Percentiles rank a stretch among this genome's conserved stretches.
Conservation (phyloP, 2,113 vertebrate genomes). For the Polypterus bichir region DNA sequence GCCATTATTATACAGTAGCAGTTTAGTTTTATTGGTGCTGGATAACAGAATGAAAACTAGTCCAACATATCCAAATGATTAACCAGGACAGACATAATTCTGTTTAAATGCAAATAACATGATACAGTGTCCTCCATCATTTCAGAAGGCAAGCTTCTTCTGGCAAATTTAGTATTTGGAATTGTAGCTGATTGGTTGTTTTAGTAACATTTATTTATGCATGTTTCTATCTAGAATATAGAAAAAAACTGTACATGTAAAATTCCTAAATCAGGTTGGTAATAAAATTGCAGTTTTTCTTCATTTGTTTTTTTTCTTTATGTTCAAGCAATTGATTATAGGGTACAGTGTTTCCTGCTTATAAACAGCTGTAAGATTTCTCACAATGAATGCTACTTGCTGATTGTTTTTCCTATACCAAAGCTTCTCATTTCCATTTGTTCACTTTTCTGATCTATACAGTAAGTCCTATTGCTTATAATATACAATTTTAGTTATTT, state of each 20-base stretch:
- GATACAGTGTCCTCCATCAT: not conserved
- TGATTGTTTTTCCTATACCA: no score
- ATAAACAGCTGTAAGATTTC: no score
- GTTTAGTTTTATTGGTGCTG: slow-evolving; percentile 29
- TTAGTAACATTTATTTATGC: slow-evolving; percentile 66
- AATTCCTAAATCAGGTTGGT: slow-evolving; percentile 49
- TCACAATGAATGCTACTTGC: no score
- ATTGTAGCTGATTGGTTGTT: slow-evolving; percentile 59
- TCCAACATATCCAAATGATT: not conserved
- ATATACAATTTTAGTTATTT: no score
- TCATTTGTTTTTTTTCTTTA: no score
- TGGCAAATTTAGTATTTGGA: slow-evolving; percentile 31
- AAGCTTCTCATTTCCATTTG: no score
- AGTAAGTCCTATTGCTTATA: no score
- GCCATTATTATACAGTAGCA: slow-evolving; percentile 46
- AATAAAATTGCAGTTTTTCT: no score
- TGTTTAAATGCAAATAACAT: not conserved
- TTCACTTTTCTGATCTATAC: no score
- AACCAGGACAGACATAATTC: not conserved
- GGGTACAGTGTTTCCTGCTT: no score
- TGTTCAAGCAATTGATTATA: no score
- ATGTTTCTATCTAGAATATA: slow-evolving; percentile 82
- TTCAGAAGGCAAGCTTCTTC: slow-evolving; percentile 16
- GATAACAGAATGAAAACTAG: slow-evolving; percentile 13
- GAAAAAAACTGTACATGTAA: slow-evolving; percentile 72